phyloP scores from a whole-genome alignment of 2,888 invertebrate species.

The Arenicola marina region DNA sequence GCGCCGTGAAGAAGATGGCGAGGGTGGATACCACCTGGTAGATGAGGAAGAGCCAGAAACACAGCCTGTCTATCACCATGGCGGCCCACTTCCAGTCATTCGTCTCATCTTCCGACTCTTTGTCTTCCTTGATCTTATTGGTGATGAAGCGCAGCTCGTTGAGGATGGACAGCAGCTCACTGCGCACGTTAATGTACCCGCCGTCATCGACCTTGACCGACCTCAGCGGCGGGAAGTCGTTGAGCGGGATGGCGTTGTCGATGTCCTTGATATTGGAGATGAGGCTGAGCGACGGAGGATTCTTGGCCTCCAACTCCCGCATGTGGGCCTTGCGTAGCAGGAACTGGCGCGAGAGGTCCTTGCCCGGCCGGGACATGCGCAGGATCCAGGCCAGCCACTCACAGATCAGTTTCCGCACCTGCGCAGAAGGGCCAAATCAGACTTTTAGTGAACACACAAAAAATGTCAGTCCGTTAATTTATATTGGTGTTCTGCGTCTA shows the following conservation, averaged over 20 bases:
- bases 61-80: constrained; percentile 37
- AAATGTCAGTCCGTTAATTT: too few species aligned
- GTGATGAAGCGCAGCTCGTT: constrained; percentile 41
- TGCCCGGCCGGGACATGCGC: constrained; percentile 37
- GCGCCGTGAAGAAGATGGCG: constrained; percentile 27
- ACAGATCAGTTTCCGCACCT: constrained; percentile 35
- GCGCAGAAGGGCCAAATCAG: too few species aligned
- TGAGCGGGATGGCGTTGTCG: constrained; percentile 37
- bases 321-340: constrained; percentile 37
- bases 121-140: constrained; percentile 36
- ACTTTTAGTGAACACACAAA: too few species aligned
- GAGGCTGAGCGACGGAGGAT: constrained; percentile 36
- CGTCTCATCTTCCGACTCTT: constrained; percentile 25
- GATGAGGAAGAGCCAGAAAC: constrained; percentile 33
- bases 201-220: constrained; percentile 26
- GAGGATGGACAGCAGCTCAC: constrained; percentile 38
- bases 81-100: constrained; percentile 35
- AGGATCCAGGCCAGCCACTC: constrained; percentile 40
- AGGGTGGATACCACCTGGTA: constrained; percentile 30
- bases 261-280: constrained; percentile 38
- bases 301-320: constrained; percentile 35
- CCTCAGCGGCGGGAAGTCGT: constrained; percentile 25
- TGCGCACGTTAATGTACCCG: constrained; percentile 26
- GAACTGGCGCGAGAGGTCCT: constrained; percentile 35
- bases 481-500: too few species aligned